Evolutionary conservation across 2,888 invertebrate species (phyloP), one percentile per base, ranked within the genome.

Genomic region (Platerodrilus igneus): DNA sequence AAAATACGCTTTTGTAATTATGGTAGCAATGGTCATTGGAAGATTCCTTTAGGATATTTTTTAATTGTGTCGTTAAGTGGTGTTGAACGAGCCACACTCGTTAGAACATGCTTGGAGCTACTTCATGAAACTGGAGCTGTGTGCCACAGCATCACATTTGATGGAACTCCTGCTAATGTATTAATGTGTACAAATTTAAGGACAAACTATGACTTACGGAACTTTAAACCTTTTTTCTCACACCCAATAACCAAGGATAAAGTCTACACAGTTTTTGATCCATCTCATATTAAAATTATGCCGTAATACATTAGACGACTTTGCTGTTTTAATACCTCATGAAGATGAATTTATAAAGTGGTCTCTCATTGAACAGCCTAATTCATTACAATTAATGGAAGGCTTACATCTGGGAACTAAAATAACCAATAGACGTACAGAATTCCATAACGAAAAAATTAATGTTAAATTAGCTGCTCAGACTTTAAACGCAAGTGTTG

Each of bases 21-120:
- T 60, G 48, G 32, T 53, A 4, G 45, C 26, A 58, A 58, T 44
- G 46, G 47, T 9, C 9, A 27, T 11, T 59, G 55, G 51, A 58
- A 58, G 38, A 39, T 57, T 13, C 58, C 58, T 10, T 26, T 56
- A n/a, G 56, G 55, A 3, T 58, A 59, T 47, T 57, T 56, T 47
- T 51, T 58, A 28, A 52, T 22, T 13, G 41, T 52, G 41, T 48
- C 54, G 8, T 33, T 59, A 30, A 47, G 28, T 34, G 52, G 52
- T 15, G 34, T 44, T 5, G 48, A 54, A 38, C 51, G 53, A 37
- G 42, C 46, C 20, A 41, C 52, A 32, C 31, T 59, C 37, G 40
- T 53, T 15, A 37, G 18, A 8, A 43, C 52, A 22, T 52, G 48
- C 25, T 40, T 56, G 14, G 22, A 41, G 14, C 43, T 50, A 41